Base-by-base conservation (phyloP, 1,140 invertebrate species). In the Capitella teleta region DNA sequence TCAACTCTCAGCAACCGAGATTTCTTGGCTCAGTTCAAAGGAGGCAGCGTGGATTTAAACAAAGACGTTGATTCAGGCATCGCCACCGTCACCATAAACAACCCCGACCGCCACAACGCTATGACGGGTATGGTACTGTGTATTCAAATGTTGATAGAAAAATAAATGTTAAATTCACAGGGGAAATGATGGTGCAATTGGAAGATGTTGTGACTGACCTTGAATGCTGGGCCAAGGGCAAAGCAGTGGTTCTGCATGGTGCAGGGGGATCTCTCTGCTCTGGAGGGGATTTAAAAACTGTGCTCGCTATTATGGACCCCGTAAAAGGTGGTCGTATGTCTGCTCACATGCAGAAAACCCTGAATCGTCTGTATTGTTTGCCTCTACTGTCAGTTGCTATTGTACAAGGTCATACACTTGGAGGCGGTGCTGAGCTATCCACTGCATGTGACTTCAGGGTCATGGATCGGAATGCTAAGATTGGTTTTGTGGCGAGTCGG, bases 181-280 rank as follows among this genome's bases (percentile, higher is more conserved):
- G 78, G 25, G 67, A 67, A 51, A 82, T 82, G 80, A 80, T 81
- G 77, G 68, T 75, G 2, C 72, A 80, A 16, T 66, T 82, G 3
- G 56, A 66, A 12, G 65, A 76, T 19, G 61, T 66, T 30, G 57
- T 79, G 0, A 28, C 49, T 12, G 59, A 70, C 28, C 59, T 82
- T 16, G 73, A 78, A 57, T 49, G 60, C 5, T 70, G 67, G 67
- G 3, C 52, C n/a, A 8, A 30, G n/a, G 79, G 79, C 5, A 79
- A 78, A 70, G 79, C 73, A 12, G 49, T 80, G 1, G 64, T 81
- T 10, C 16, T 82, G 3, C 61, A 64, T 46, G 77, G 77, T 0
- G 54, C 61, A 16, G 73, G 67, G 3, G 61, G 61, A 12, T 72
- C 69, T 19, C 81, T 81, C 59, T 80, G 78, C 61, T 78, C 80